Evolutionary conservation across 2,797 vertebrate species (phyloP), one percentile per base, ranked within the genome.

Genomic region (Phataginus tetradactyla): DNA sequence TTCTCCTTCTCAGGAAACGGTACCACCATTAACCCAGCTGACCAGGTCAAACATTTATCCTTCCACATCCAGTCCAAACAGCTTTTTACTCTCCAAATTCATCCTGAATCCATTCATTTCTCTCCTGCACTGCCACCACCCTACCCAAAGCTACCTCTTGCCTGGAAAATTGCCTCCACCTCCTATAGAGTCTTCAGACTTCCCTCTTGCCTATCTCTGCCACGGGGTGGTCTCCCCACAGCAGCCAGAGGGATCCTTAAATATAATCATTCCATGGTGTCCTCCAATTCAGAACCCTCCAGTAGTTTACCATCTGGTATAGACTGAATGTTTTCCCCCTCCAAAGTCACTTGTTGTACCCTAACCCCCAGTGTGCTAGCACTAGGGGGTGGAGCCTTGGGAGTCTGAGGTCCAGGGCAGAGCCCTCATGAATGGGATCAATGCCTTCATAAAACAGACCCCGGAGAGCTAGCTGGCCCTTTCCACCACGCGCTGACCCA

Each of bases 251-350:
- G 25, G 61, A 29, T 23, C 57, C 34, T 87, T 9, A 14, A 32
- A 23, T 18, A 4, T 18, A 27, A 1, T 18, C 45, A 20, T 32
- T 3, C 39, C 45, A 12, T 1, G 0, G 34, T 0, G 6, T 17
- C 49, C 42, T 42, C 17, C 63, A 13, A 5, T 55, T 49, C 88
- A 55, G 53, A 45, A 21, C 27, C 6, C 18, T 34, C 27, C 21
- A 8, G 1, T 18, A 32, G 53, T 4, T 80, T 42, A 34, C 27
- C 7, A 9, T 53, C 68, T 11, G 37, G 34, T 25, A 7, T 39
- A 57, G 66, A 57, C 5, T 3, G 18, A 42, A 57, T 42, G 49
- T 20, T 63, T 59, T 37, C 57, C 17, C 29, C 21, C 37, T 8
- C 4, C 66, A 42, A 72, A 25, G 15, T 7, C 29, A 25, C 14